Conservation (phyloP, 2,113 vertebrate genomes). For the Bufo gargarizans region DNA sequence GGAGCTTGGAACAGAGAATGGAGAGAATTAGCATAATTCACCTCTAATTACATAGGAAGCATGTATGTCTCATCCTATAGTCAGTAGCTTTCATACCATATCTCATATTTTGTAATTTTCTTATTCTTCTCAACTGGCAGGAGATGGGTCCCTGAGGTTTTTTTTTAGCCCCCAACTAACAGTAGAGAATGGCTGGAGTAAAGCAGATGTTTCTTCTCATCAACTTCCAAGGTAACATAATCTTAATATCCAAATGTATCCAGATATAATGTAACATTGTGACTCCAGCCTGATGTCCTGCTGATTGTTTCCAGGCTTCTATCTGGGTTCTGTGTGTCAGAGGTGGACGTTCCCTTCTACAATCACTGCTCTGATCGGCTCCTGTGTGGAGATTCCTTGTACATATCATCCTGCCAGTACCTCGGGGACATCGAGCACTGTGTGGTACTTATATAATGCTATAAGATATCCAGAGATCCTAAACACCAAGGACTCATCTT, state of each 20-base stretch:
- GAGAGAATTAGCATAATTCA: no score
- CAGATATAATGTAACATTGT: no score
- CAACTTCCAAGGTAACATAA: background rate
- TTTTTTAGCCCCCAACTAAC: no score
- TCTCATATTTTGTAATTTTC: background rate
- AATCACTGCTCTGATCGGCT: constrained; percentile 20
- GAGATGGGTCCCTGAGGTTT: background rate
- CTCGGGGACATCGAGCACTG: background rate
- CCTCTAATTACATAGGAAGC: no score
- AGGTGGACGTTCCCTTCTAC: background rate
- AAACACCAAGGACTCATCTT: background rate
- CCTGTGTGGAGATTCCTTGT: constrained; percentile 47
- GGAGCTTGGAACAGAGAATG: no score
- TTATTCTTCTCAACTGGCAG: background rate
- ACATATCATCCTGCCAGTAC: background rate
- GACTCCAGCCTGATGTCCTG: background rate
- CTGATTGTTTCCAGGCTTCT: constrained; percentile 15
- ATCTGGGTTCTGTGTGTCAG: background rate
- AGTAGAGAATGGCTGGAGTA: background rate
- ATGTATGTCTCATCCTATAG: no score
- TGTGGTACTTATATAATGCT: background rate
- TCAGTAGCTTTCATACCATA: no score
- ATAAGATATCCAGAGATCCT: background rate
- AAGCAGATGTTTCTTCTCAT: background rate
- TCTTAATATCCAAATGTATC: no score